Conservation (phyloP, 35 echinoderm and acorn worm species). For the Strongylocentrotus purpuratus region DNA sequence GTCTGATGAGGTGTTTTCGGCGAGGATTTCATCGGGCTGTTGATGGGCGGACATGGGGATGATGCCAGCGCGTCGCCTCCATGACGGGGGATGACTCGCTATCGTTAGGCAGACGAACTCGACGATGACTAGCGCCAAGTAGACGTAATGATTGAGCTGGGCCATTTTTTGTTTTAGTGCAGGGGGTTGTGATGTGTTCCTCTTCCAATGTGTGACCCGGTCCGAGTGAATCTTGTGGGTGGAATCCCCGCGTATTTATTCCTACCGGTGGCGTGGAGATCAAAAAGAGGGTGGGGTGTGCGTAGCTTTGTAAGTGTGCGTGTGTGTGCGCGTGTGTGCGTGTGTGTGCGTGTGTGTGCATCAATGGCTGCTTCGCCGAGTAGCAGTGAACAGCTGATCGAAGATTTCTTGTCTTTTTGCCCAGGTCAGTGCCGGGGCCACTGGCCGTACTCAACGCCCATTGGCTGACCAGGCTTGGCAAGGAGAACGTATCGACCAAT, state of each 20-base stretch:
- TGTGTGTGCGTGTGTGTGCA: neutral
- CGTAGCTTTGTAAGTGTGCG: neutral
- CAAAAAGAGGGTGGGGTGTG: constrained; percentile 17
- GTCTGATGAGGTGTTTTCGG: neutral
- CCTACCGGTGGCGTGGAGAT: neutral
- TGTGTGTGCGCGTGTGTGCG: neutral
- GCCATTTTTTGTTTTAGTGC: constrained; percentile 3
- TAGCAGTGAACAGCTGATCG: neutral
- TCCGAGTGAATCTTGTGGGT: neutral
- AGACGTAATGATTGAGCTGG: neutral
- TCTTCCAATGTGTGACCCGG: neutral
- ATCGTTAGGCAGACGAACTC: constrained; percentile 6
- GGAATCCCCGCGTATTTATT: constrained; percentile 15
- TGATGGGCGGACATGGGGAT: neutral
- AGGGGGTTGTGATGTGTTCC: neutral
- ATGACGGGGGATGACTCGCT: constrained; percentile 23
- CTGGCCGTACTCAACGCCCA: neutral
- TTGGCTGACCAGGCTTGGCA: neutral
- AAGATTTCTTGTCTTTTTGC: neutral
- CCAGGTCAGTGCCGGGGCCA: neutral
- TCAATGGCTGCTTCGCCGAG: neutral
- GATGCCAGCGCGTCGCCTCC: neutral
- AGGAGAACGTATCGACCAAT: neutral
- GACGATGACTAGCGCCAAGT: neutral
- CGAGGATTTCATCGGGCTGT: neutral